phyloP scores from a whole-genome alignment of 2,888 invertebrate species.

The Drosophila percnosoma region DNA sequence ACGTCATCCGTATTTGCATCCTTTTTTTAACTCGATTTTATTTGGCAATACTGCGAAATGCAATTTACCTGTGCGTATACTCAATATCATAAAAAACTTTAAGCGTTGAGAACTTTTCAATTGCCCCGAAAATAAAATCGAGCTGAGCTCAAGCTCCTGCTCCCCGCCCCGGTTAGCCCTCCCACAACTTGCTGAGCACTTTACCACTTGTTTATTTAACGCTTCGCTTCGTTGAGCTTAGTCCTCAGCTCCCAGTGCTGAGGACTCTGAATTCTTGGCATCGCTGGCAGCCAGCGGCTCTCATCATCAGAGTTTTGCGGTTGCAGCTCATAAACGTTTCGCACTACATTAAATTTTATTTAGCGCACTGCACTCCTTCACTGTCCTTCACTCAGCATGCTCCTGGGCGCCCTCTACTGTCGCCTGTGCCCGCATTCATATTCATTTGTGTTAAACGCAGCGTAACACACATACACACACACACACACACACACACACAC shows the following conservation, averaged over 20 bases:
- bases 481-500: slow-evolving; percentile 6
- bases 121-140: slow-evolving; percentile 60
- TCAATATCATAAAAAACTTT: slow-evolving; percentile 43
- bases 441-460: slow-evolving; percentile 79
- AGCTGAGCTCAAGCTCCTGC: slow-evolving; percentile 23
- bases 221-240: slow-evolving; percentile 67
- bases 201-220: slow-evolving; percentile 77
- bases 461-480: slow-evolving; percentile 53
- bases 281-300: slow-evolving; percentile 32
- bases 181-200: slow-evolving; percentile 63
- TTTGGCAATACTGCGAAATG: slow-evolving; percentile 24
- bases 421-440: slow-evolving; percentile 69
- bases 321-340: slow-evolving; percentile 80
- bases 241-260: slow-evolving; percentile 20
- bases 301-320: slow-evolving; percentile 65
- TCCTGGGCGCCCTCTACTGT: slow-evolving; percentile 27
- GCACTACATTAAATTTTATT: slow-evolving; percentile 81
- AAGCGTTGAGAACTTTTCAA: slow-evolving; percentile 62
- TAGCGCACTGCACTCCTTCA: slow-evolving; percentile 53
- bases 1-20: slow-evolving; percentile 2
- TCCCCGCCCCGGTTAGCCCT: slow-evolving; percentile 34
- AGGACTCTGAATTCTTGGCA: slow-evolving; percentile 23
- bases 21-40: background rate
- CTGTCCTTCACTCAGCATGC: background rate
- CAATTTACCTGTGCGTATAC: slow-evolving; percentile 54